A percentile compares a stretch with the other conserved stretches of the same genome.
Evolutionary conservation across 2,888 invertebrate genomes (phyloP).

Genomic region (Spilosoma lubricipeda): DNA sequence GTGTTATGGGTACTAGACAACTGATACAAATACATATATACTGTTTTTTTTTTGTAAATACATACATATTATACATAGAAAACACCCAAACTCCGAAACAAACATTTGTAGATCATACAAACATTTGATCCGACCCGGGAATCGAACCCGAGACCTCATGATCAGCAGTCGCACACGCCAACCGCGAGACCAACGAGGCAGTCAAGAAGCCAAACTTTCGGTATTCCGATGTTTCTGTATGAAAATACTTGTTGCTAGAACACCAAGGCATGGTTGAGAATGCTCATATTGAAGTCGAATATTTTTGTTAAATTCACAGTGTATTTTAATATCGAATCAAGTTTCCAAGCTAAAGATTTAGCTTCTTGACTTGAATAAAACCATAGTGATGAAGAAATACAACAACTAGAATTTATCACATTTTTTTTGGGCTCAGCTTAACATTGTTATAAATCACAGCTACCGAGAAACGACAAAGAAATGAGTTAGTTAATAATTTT

Average conservation of each 20-base stretch:
- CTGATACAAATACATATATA: no score
- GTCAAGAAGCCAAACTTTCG: slow-evolving; percentile 57
- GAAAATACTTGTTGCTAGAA: slow-evolving; percentile 61
- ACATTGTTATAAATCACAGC: background rate
- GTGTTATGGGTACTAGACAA: no score
- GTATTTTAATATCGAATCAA: background rate
- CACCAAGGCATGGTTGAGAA: slow-evolving; percentile 48
- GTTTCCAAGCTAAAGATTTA: background rate
- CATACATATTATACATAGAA: no score
- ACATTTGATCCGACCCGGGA: no score
- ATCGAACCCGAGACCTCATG: no score
- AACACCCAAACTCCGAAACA: no score
- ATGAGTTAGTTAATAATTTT: background rate
- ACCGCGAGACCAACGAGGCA: no score
- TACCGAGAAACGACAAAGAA: background rate
- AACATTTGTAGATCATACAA: no score
- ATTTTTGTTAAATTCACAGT: background rate
- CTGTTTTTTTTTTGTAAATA: no score
- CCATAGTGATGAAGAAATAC: background rate
- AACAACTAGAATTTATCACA: background rate
- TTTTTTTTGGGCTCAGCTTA: background rate
- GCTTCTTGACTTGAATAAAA: background rate
- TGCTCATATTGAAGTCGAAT: background rate
- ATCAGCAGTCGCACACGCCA: no score
- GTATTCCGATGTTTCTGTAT: slow-evolving; percentile 48